Conservation (phyloP, 2,113 vertebrate species). For the Eretmochelys imbricata region DNA sequence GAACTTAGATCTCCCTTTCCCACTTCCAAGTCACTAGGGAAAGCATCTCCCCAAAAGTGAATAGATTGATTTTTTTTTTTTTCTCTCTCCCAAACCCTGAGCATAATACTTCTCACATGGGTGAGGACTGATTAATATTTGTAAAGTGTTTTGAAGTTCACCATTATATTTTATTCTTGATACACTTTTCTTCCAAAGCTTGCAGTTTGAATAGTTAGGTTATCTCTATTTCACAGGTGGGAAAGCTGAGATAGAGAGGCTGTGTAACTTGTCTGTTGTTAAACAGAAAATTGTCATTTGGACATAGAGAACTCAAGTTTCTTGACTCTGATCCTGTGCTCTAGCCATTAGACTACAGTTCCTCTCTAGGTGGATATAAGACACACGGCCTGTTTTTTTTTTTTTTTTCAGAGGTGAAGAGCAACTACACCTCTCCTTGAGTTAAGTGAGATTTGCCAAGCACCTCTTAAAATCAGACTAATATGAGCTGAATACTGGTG, state of each 20-base stretch:
- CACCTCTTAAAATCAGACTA: background rate
- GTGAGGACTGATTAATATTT: background rate
- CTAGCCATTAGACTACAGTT: accelerated
- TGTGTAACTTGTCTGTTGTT: background rate
- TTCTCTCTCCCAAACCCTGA: no score
- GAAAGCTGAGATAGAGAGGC: background rate
- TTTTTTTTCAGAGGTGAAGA: background rate
- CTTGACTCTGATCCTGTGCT: background rate
- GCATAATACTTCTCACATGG: background rate
- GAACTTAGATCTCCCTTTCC: background rate
- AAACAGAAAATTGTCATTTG: background rate
- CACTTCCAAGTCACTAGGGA: no score
- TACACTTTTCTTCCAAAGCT: background rate
- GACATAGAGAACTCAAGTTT: background rate
- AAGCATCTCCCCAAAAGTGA: background rate
- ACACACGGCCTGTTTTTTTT: background rate
- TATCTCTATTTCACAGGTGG: background rate
- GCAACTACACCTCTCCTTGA: background rate
- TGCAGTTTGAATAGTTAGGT: background rate
- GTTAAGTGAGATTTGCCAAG: background rate
- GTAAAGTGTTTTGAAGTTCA: background rate
- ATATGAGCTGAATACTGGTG: background rate
- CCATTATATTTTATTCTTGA: background rate
- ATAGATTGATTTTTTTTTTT: background rate
- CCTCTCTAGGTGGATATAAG: background rate